These are phyloP conservation scores for Thera britannica DNA, from an alignment of 2,888 invertebrate genomes.

Conservation along the genomic window DNA sequence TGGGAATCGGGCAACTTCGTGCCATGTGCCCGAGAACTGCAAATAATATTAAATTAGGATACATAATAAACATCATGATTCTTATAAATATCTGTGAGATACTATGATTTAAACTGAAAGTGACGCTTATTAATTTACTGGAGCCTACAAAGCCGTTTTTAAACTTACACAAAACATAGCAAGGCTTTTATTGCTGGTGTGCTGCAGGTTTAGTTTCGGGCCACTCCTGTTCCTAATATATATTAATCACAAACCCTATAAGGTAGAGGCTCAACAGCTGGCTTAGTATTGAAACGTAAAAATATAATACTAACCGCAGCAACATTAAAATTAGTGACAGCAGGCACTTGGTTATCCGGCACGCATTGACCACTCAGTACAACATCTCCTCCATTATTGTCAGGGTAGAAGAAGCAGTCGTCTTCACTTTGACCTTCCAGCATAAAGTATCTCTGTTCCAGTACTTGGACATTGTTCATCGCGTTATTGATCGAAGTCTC, in stretches of 20 bases:
- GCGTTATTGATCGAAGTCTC: slow-evolving; percentile 48
- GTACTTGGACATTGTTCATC: slow-evolving; percentile 56
- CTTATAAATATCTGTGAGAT: too few species aligned
- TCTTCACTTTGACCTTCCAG: slow-evolving; percentile 58
- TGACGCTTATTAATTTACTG: too few species aligned
- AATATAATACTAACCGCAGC: slow-evolving; percentile 50
- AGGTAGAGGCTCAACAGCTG: not conserved
- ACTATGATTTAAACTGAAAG: too few species aligned
- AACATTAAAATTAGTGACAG: slow-evolving; percentile 54
- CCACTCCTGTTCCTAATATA: not conserved
- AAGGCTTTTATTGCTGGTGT: not conserved
- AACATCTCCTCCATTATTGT: slow-evolving; percentile 69
- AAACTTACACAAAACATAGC: too few species aligned
- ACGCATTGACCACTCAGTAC: slow-evolving; percentile 62
- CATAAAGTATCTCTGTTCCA: slow-evolving; percentile 59
- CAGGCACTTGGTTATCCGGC: slow-evolving; percentile 48
- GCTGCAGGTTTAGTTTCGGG: not conserved
- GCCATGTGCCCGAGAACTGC: slow-evolving; percentile 73
- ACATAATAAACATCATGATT: too few species aligned
- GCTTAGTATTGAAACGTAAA: not conserved
- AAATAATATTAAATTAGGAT: slow-evolving; percentile 15
- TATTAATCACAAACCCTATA: not conserved
- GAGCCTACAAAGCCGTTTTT: too few species aligned
- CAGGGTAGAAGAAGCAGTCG: slow-evolving; percentile 72
- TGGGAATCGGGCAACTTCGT: slow-evolving; percentile 70